Percentiles rank a stretch among this genome's conserved stretches.
phyloP scores from a whole-genome alignment of 2,797 vertebrate species.

The Propithecus perrieri region DNA sequence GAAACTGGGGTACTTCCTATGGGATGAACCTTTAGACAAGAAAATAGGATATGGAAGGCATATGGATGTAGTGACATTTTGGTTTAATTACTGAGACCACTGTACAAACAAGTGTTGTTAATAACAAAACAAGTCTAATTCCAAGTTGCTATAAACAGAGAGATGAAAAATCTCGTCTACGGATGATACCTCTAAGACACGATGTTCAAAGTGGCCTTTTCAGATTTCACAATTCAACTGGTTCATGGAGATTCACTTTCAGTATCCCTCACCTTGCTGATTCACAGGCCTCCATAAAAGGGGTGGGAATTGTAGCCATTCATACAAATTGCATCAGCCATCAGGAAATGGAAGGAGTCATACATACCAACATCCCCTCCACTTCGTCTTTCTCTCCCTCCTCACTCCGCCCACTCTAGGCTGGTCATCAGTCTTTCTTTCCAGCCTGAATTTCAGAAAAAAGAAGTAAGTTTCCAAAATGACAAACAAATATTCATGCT shows the following conservation, averaged over 20 bases:
- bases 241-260: not conserved
- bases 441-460: not conserved
- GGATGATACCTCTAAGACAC: conserved; percentile 70
- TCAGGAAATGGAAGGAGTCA: not conserved
- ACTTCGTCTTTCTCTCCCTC: not conserved
- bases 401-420: not conserved
- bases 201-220: conserved; percentile 7
- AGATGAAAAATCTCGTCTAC: conserved; percentile 76
- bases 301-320: not conserved
- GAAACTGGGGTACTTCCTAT: conserved; percentile 77
- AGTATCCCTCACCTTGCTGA: not conserved
- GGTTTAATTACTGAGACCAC: conserved; percentile 83
- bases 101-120: conserved; percentile 82
- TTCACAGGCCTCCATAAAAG: not conserved
- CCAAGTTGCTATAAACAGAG: conserved; percentile 71
- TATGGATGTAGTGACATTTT: conserved; percentile 83
- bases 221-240: not conserved
- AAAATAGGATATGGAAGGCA: conserved; percentile 70
- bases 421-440: conserved; percentile 4
- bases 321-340: not conserved
- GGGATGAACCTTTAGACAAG: conserved; percentile 77
- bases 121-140: conserved; percentile 81
- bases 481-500: not conserved
- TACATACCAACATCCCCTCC: rapidly evolving
- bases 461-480: conserved; percentile 23